phyloP scores from a whole-genome alignment of 2,113 vertebrate species.

The Procavia capensis region DNA sequence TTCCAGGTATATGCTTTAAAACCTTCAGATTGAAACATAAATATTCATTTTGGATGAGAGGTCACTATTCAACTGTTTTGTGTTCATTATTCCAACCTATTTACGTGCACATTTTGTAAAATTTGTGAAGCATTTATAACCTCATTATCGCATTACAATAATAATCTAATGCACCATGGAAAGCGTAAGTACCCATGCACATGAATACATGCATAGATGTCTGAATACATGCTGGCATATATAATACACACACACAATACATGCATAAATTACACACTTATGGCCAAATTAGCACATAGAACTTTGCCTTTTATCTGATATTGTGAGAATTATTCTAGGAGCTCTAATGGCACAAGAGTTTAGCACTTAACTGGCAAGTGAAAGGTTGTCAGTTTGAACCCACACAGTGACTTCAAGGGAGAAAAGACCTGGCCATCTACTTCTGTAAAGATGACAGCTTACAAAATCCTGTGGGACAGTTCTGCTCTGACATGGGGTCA shows the following conservation, averaged over 20 bases:
- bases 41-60: background rate
- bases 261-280: background rate
- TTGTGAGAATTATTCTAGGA: background rate
- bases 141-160: background rate
- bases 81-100: background rate
- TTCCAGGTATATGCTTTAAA: background rate
- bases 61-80: background rate
- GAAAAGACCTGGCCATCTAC: too few relatives aligned
- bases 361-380: background rate
- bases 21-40: slow-evolving; percentile 7
- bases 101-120: background rate
- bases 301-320: background rate
- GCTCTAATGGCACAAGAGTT: background rate
- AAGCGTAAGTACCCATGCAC: background rate
- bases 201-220: background rate
- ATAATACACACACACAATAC: too few relatives aligned
- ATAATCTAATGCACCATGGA: background rate
- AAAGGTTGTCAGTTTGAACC: background rate
- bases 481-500: background rate
- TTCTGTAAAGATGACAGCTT: background rate
- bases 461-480: background rate
- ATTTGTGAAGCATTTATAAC: background rate
- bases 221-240: background rate
- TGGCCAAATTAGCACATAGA: background rate
- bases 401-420: too few relatives aligned